Percentiles rank a stretch among this genome's conserved stretches.
Conservation (phyloP, 2,113 vertebrate genomes). For the Cisticola juncidis region DNA sequence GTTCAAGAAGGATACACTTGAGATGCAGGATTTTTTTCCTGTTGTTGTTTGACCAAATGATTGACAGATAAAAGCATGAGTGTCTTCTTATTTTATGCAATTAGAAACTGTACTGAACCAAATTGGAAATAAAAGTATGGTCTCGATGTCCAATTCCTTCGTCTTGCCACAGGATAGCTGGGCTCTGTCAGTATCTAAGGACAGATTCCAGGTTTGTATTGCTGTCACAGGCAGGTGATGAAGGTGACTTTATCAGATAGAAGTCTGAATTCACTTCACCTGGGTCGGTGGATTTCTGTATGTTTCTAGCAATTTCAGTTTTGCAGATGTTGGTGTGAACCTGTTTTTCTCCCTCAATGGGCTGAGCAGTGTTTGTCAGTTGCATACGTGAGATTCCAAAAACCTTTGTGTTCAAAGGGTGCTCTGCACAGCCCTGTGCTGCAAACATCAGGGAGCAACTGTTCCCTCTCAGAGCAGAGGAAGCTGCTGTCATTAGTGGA, state of each 20-base stretch:
- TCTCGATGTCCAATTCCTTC: neutral
- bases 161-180: neutral
- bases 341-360: neutral
- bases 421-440: accelerated
- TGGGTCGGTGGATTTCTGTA: neutral
- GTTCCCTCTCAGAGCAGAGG: neutral
- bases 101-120: neutral
- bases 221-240: neutral
- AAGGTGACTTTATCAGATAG: neutral
- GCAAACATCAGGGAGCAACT: neutral
- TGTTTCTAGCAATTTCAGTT: neutral
- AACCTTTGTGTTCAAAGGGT: neutral
- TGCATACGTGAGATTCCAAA: neutral
- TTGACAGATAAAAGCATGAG: neutral
- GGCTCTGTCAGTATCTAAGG: accelerated
- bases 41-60: neutral
- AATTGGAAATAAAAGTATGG: neutral
- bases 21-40: neutral
- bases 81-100: neutral
- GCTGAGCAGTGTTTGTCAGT: neutral
- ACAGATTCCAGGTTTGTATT: neutral
- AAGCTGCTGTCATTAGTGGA: neutral
- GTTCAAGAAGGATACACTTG: neutral
- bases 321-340: no score
- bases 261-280: neutral